Percentiles rank a stretch among this genome's conserved stretches.
These are phyloP conservation scores for Theocolax elegans DNA, from an alignment of 1,140 invertebrate species.

Conservation along the genomic window DNA sequence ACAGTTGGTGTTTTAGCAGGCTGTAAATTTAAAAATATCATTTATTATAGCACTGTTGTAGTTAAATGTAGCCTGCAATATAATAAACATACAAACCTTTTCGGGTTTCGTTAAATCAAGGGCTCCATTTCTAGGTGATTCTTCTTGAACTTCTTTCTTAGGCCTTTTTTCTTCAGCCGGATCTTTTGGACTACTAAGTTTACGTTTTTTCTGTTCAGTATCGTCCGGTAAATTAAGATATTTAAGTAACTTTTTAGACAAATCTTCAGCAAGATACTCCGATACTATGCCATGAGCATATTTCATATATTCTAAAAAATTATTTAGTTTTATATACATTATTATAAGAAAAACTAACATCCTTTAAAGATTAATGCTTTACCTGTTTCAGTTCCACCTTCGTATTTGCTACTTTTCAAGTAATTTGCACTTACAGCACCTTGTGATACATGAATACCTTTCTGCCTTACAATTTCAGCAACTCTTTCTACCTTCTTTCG, in stretches of 20 bases:
- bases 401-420: constrained; percentile 71
- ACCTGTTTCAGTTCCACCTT: constrained; percentile 64
- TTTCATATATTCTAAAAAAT: constrained; percentile 72
- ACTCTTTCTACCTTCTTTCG: constrained; percentile 75
- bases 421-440: constrained; percentile 79
- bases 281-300: constrained; percentile 78
- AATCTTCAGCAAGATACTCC: constrained; percentile 76
- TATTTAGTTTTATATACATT: neutral
- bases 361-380: constrained; percentile 24
- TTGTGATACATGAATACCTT: constrained; percentile 76
- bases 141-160: constrained; percentile 57
- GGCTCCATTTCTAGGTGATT: constrained; percentile 51
- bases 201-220: constrained; percentile 71
- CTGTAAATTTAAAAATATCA: constrained; percentile 46
- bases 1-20: constrained; percentile 62
- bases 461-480: constrained; percentile 72
- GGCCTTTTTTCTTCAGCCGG: constrained; percentile 56
- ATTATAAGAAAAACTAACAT: constrained; percentile 5
- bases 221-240: constrained; percentile 73
- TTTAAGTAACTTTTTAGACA: constrained; percentile 71
- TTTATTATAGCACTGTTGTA: too few species aligned
- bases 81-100: constrained; percentile 50
- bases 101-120: constrained; percentile 59
- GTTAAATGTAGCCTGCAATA: too few species aligned
- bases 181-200: constrained; percentile 61